A percentile compares a stretch with the other conserved stretches of the same genome.
Evolutionary conservation across 2,797 vertebrate genomes (phyloP).

Genomic region (Paedocypris micromegethes): DNA sequence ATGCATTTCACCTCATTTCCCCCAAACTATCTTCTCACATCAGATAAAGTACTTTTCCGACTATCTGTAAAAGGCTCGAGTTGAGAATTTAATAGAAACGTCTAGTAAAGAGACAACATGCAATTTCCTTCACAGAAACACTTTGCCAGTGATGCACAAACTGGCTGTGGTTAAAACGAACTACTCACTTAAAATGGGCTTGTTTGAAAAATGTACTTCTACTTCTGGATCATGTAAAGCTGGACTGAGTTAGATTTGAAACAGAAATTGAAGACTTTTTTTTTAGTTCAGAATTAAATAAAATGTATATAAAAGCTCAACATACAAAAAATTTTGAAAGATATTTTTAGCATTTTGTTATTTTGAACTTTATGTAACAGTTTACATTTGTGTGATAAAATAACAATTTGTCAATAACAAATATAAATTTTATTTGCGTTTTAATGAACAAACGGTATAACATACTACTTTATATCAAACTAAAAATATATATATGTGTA

Average conservation of each 20-base stretch:
- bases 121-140: constrained; percentile 23
- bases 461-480: too few species aligned
- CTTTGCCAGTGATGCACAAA: constrained; percentile 29
- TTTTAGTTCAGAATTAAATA: constrained; percentile 53
- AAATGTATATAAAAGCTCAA: too few species aligned
- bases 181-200: constrained; percentile 27
- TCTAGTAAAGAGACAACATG: constrained; percentile 24
- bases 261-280: constrained; percentile 52
- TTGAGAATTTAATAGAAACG: constrained; percentile 36
- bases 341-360: too few species aligned
- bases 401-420: too few species aligned
- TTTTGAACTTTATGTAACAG: too few species aligned
- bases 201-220: constrained; percentile 45
- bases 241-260: constrained; percentile 57
- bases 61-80: constrained; percentile 21
- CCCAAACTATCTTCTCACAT: constrained; percentile 21
- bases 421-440: too few species aligned
- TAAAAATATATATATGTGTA: too few species aligned
- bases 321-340: too few species aligned
- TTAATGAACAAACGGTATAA: too few species aligned
- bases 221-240: constrained; percentile 53
- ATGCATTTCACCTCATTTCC: constrained; percentile 25
- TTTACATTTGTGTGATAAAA: too few species aligned
- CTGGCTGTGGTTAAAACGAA: constrained; percentile 36
- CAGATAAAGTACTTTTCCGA: constrained; percentile 29